Conservation (phyloP, 30 jellyfish, hydroid and myxozoan genomes). For the Mastigias papua region DNA sequence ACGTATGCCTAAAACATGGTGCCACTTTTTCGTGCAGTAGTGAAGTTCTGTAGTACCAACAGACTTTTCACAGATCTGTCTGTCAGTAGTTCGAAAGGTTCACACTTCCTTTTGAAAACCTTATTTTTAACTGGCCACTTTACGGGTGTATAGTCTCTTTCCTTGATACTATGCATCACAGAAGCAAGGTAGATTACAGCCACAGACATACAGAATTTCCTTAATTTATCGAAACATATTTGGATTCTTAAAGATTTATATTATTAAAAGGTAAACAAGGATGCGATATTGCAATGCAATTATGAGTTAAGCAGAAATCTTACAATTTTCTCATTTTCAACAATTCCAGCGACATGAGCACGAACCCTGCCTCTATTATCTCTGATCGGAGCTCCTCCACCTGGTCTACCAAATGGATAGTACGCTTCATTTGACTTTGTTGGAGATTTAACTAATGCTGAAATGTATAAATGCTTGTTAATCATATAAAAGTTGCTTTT, state of each 20-base stretch:
- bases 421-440: conserved; percentile 23
- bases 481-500: not conserved
- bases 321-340: conserved; percentile 70
- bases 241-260: not conserved
- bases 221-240: too few species aligned
- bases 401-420: conserved; percentile 81
- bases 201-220: too few species aligned
- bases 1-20: too few species aligned
- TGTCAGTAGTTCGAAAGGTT: too few species aligned
- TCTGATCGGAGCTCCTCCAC: conserved; percentile 93
- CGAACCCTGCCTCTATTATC: conserved; percentile 70
- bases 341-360: conserved; percentile 61
- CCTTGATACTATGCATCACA: too few species aligned
- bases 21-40: too few species aligned
- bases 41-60: too few species aligned
- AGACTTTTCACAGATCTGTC: too few species aligned
- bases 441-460: conserved; percentile 73
- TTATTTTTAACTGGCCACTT: too few species aligned
- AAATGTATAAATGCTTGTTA: not conserved
- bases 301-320: not conserved
- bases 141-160: too few species aligned
- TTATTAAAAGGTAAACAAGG: not conserved
- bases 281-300: not conserved
- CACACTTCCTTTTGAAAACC: too few species aligned
- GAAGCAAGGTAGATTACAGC: too few species aligned